Evolutionary conservation across 1,140 invertebrate genomes (phyloP).

Genomic region (Camponotus pennsylvanicus): DNA sequence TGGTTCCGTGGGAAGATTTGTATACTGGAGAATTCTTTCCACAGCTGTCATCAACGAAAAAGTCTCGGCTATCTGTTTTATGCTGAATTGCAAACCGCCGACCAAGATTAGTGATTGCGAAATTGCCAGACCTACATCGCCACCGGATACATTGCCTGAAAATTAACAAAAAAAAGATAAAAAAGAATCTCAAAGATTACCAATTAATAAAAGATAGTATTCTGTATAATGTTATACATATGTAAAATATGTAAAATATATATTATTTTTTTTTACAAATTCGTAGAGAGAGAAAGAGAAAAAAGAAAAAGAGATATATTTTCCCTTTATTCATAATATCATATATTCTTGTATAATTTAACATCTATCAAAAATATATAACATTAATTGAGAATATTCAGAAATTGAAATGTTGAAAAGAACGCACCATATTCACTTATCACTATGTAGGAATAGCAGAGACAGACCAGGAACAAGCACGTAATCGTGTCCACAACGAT

Average conservation of each 20-base stretch:
- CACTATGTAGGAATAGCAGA: slow-evolving; percentile 84
- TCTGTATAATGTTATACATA: too few relatives aligned
- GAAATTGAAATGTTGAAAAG: background rate
- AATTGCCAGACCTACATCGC: slow-evolving; percentile 93
- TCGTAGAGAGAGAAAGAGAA: too few relatives aligned
- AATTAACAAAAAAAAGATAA: background rate
- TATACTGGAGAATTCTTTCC: slow-evolving; percentile 92
- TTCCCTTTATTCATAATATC: too few relatives aligned
- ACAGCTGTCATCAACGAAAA: slow-evolving; percentile 94
- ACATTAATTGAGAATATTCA: background rate
- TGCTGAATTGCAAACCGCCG: slow-evolving; percentile 94
- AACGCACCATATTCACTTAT: slow-evolving; percentile 74
- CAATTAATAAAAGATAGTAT: too few relatives aligned
- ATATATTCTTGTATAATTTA: too few relatives aligned
- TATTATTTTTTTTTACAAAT: too few relatives aligned
- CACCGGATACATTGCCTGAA: slow-evolving; percentile 83
- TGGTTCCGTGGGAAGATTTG: slow-evolving; percentile 88
- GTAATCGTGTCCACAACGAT: slow-evolving; percentile 77
- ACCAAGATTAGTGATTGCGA: slow-evolving; percentile 93
- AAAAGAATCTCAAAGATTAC: background rate
- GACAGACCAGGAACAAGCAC: slow-evolving; percentile 73
- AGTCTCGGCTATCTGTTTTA: slow-evolving; percentile 91
- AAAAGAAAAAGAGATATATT: too few relatives aligned
- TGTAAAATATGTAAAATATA: too few relatives aligned
- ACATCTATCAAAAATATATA: too few relatives aligned